Evolutionary conservation across 2,797 vertebrate genomes (phyloP), one percentile per base, ranked within the genome.

Genomic region (Emys orbicularis): DNA sequence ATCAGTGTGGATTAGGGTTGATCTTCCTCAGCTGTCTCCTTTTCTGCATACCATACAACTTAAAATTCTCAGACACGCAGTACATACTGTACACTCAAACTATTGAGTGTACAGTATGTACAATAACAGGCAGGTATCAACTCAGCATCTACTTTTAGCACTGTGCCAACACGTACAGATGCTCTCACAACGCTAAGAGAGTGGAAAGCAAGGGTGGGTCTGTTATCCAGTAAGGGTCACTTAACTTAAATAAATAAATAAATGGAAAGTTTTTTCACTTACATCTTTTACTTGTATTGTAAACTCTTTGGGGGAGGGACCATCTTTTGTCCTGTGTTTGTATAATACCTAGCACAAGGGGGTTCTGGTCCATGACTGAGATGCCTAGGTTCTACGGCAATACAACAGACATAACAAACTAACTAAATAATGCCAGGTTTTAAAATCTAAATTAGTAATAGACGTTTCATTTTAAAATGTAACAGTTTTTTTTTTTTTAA

Each of bases 1-100:
- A 82, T 92, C 83, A 54, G 82, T 92, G 76, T 82, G 77, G 82
- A 92, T 92, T 89, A 92, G 68, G 79, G 12, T 54, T 56, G 83
- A 56, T 79, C 37, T 79, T 56, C 25, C 76, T 86, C 37, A 18
- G 44, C 41, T 68, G 68, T 34, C 80, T 77, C 29, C 59, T 50
- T n/a, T n/a, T 41, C 81, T 34, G 72, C 27, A 27, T 29, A 54
- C 37, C 18, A 53, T 47, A 86, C 61, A 74, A 21, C 21, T n/a
- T 47, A 76, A 59, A 80, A 72, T 37, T 76, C 72, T 47, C 25
- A 76, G 41, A 76, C 82, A 41, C 27, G 59, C 52, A 31, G 23
- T 59, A 41, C 83, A 81, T 61, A 82, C 18, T 27, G 72, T 19
- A 41, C 74, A 83, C 56, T n/a, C 50, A 53, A 74, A 61, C 12